These are phyloP conservation scores for Acanthisitta chloris DNA, from an alignment of 2,113 vertebrate species.

Conservation along the genomic window DNA sequence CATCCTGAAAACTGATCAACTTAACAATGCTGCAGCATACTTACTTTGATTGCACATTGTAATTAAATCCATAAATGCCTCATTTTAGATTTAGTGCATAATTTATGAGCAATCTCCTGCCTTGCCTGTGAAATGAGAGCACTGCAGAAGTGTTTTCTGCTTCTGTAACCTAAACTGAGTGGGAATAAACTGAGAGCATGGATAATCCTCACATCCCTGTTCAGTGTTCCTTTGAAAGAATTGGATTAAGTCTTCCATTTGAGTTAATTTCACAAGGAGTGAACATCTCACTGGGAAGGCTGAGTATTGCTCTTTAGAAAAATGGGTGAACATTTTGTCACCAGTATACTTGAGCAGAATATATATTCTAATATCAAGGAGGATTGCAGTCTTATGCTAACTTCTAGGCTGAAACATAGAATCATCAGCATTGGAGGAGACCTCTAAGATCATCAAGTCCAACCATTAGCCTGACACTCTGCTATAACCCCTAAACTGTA, in stretches of 20 bases:
- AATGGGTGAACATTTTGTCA: not conserved
- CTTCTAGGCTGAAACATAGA: too few relatives aligned
- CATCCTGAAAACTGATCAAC: not conserved
- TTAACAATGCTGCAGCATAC: not conserved
- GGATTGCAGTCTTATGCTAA: not conserved
- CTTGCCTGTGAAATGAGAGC: not conserved
- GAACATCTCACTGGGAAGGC: not conserved
- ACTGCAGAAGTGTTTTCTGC: not conserved
- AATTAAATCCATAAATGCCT: not conserved
- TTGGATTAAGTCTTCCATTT: not conserved
- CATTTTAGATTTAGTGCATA: not conserved
- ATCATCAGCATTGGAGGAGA: too few relatives aligned
- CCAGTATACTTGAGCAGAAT: not conserved
- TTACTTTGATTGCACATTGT: not conserved
- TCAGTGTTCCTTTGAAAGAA: not conserved
- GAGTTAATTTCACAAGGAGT: not conserved
- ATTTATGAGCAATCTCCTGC: not conserved
- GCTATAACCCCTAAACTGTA: too few relatives aligned
- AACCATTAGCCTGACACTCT: too few relatives aligned
- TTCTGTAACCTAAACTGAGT: not conserved
- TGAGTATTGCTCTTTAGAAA: not conserved
- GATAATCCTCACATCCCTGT: not conserved
- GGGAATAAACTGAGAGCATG: not conserved
- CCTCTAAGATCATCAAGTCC: too few relatives aligned
- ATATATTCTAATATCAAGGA: not conserved